Conservation (phyloP, 23 tunicate genomes). For the Oikopleura dioica region DNA sequence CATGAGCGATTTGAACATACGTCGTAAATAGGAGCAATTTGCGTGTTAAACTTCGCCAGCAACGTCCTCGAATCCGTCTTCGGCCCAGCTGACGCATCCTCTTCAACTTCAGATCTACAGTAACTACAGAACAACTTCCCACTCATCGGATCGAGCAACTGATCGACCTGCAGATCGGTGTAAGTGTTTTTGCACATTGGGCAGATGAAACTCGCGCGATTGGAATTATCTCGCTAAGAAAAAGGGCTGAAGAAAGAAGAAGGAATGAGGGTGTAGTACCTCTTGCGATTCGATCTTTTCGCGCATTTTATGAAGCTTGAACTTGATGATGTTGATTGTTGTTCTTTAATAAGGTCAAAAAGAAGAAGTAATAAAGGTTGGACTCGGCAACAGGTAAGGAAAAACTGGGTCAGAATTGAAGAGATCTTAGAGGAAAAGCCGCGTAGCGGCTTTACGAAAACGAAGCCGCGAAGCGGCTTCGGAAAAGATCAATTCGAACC, state of each 20-base stretch:
- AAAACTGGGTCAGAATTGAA: too few relatives aligned
- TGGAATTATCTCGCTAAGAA: constrained; percentile 51
- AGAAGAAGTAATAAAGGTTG: too few relatives aligned
- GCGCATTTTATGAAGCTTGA: not conserved
- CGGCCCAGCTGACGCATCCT: not conserved
- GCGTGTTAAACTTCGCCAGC: constrained; percentile 4
- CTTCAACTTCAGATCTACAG: not conserved
- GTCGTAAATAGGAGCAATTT: not conserved
- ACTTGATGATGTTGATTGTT: not conserved
- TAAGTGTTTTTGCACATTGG: constrained; percentile 69
- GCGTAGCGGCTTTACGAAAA: too few relatives aligned
- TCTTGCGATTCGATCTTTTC: constrained; percentile 7
- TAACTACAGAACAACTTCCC: not conserved
- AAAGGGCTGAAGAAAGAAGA: too few relatives aligned
- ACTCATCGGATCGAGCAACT: constrained; percentile 31
- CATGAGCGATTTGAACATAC: too few relatives aligned
- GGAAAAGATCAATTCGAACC: too few relatives aligned
- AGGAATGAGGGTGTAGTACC: too few relatives aligned
- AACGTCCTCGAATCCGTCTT: not conserved
- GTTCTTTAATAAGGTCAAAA: too few relatives aligned
- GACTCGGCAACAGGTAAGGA: too few relatives aligned
- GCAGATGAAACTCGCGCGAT: constrained; percentile 63
- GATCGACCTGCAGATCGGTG: constrained; percentile 62
- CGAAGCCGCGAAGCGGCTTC: too few relatives aligned
- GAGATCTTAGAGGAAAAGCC: too few relatives aligned